Conservation (phyloP, 2,888 invertebrate genomes). For the Himalopsyche japonica region DNA sequence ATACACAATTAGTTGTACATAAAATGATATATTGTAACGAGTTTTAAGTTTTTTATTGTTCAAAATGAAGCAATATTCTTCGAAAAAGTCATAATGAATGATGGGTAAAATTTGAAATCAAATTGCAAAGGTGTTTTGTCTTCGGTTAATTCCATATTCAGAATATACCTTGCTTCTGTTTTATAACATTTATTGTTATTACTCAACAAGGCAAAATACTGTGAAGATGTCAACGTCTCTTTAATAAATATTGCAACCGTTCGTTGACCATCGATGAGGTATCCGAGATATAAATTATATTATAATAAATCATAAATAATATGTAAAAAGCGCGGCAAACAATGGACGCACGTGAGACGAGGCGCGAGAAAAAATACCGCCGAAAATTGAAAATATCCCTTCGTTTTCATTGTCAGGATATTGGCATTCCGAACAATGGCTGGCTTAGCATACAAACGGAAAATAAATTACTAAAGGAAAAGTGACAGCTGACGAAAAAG, state of each 20-base stretch:
- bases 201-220: not conserved
- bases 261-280: not conserved
- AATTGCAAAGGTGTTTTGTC: too few species aligned
- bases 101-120: too few species aligned
- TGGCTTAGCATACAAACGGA: slow-evolving; percentile 5
- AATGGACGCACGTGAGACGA: not conserved
- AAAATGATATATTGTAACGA: too few species aligned
- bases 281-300: not conserved
- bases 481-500: not conserved
- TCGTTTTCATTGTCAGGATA: not conserved
- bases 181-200: too few species aligned
- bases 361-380: not conserved
- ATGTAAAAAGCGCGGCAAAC: not conserved
- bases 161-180: too few species aligned
- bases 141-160: too few species aligned
- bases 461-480: not conserved
- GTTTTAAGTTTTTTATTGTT: too few species aligned
- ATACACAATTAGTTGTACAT: too few species aligned
- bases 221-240: not conserved
- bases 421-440: not conserved
- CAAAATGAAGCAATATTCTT: too few species aligned
- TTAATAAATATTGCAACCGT: not conserved
- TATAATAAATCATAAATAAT: not conserved
- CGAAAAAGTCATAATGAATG: too few species aligned
- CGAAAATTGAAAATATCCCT: not conserved